Evolutionary conservation across 1,140 invertebrate species (phyloP).

Genomic region (Pseudomyrmex sp.): DNA sequence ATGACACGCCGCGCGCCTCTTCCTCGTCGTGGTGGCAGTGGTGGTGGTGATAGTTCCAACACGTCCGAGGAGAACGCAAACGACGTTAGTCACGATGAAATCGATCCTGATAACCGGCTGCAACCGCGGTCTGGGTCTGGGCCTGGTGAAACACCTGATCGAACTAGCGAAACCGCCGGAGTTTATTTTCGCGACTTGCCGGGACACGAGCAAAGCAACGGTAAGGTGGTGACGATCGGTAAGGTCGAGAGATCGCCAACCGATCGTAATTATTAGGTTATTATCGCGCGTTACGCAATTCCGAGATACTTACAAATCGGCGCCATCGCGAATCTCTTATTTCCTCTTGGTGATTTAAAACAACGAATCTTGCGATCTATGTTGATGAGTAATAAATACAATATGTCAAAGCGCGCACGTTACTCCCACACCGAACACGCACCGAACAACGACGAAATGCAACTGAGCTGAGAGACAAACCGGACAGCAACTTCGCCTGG

Average conservation of each 20-base stretch:
- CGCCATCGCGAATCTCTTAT: conserved; percentile 81
- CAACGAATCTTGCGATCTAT: conserved; percentile 1
- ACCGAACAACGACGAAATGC: background rate
- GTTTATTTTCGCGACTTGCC: conserved; percentile 91
- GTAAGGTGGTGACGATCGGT: conserved; percentile 80
- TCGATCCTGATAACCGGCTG: conserved; percentile 94
- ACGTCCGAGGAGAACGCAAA: too few species aligned
- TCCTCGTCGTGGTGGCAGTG: background rate
- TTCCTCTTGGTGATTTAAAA: background rate
- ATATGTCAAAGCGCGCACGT: background rate
- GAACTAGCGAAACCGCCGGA: conserved; percentile 85
- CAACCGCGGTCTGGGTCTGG: conserved; percentile 94
- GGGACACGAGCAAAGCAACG: conserved; percentile 88
- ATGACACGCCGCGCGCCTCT: background rate
- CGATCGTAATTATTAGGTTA: conserved; percentile 42
- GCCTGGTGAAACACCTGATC: conserved; percentile 90
- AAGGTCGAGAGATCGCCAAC: background rate
- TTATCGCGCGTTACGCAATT: background rate
- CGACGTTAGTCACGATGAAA: conserved; percentile 86
- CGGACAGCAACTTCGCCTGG: background rate
- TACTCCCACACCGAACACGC: too few species aligned
- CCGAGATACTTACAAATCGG: conserved; percentile 83
- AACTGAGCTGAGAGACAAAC: conserved; percentile 46
- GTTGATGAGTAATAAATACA: background rate
- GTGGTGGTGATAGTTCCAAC: too few species aligned